These are phyloP conservation scores for Sorex fumeus DNA, from an alignment of 2,113 vertebrate genomes.

Conservation along the genomic window DNA sequence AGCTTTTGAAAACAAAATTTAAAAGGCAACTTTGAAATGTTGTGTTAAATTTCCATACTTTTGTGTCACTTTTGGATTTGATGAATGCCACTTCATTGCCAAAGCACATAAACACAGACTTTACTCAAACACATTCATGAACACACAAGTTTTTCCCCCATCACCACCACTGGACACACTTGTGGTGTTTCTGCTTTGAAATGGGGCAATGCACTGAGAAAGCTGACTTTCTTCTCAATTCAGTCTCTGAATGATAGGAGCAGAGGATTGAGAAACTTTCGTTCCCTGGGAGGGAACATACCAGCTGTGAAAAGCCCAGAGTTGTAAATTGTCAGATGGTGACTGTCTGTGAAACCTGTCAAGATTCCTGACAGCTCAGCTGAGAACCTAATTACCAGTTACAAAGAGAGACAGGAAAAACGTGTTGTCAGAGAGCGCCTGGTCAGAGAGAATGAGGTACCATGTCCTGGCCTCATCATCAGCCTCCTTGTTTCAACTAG, in stretches of 20 bases:
- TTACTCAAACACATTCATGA: neutral
- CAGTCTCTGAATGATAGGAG: constrained; percentile 40
- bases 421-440: constrained; percentile 84
- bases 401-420: constrained; percentile 88
- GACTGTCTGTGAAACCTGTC: constrained; percentile 77
- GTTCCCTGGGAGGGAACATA: constrained; percentile 62
- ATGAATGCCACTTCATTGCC: constrained; percentile 16
- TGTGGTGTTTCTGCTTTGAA: neutral
- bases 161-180: constrained; percentile 1
- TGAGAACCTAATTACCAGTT: constrained; percentile 87
- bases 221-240: constrained; percentile 44
- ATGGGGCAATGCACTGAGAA: neutral
- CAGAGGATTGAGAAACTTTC: constrained; percentile 47
- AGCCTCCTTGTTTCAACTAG: constrained; percentile 81
- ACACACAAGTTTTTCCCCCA: neutral
- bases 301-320: constrained; percentile 78
- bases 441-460: constrained; percentile 80
- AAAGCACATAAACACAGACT: neutral
- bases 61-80: neutral
- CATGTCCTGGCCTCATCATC: constrained; percentile 58
- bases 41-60: neutral
- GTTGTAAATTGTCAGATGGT: constrained; percentile 83
- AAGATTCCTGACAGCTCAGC: constrained; percentile 80
- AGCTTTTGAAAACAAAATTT: constrained; percentile 30
- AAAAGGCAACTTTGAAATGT: constrained; percentile 51